Evolutionary conservation across 2,113 vertebrate genomes (phyloP).

Genomic region (Hoplias malabaricus): DNA sequence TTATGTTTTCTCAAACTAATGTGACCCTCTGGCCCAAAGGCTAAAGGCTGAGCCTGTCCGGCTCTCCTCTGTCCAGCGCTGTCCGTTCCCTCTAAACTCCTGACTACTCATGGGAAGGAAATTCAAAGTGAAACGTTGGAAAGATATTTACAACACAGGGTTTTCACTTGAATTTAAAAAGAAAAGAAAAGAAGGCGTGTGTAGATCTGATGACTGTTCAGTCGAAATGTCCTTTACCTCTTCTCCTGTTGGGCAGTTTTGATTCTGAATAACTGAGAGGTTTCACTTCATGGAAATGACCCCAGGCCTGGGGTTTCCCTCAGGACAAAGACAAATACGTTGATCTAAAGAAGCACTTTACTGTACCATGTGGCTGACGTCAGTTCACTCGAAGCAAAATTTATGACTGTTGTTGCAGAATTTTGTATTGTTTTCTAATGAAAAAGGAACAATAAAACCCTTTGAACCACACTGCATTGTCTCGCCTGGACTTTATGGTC

Average conservation of each 20-base stretch:
- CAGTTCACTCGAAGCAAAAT: slow-evolving; percentile 80
- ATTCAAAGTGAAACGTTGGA: slow-evolving; percentile 41
- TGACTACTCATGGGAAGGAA: slow-evolving; percentile 49
- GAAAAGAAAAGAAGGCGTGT: too few species aligned
- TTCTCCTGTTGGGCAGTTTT: slow-evolving; percentile 25
- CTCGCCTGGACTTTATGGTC: not conserved
- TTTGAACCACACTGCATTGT: slow-evolving; percentile 65
- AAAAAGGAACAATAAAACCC: slow-evolving; percentile 87
- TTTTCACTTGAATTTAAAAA: not conserved
- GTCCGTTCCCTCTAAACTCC: slow-evolving; percentile 50
- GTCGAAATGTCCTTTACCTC: not conserved
- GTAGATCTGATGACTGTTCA: not conserved
- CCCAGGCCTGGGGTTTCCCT: not conserved
- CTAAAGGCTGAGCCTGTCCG: slow-evolving; percentile 34
- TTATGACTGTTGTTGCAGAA: slow-evolving; percentile 81
- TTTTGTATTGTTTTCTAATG: slow-evolving; percentile 98
- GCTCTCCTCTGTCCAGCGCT: slow-evolving; percentile 53
- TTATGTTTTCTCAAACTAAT: slow-evolving; percentile 25
- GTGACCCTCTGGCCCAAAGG: slow-evolving; percentile 43
- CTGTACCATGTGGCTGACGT: slow-evolving; percentile 87
- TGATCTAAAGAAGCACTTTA: slow-evolving; percentile 91
- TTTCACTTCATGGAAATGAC: not conserved
- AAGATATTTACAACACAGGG: not conserved
- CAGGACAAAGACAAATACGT: slow-evolving; percentile 55
- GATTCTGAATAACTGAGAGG: not conserved